phyloP scores from a whole-genome alignment of 1,140 invertebrate genomes.

The Aphelinus certus region DNA sequence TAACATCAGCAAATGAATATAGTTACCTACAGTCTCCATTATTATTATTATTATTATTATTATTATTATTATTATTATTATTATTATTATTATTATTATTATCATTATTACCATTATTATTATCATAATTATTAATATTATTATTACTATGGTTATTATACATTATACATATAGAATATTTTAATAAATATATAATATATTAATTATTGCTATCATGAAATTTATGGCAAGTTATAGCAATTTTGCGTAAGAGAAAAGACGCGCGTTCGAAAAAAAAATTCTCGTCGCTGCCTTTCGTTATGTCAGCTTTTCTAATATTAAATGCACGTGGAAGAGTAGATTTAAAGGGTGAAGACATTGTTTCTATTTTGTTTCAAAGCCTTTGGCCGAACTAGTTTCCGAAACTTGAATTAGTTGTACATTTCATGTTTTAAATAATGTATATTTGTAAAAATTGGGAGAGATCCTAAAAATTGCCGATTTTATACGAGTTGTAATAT shows the following conservation, averaged over 20 bases:
- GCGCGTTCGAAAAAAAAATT: constrained; percentile 35
- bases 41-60: not conserved
- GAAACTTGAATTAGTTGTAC: too few relatives aligned
- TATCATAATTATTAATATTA: constrained; percentile 1
- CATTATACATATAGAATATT: constrained; percentile 50
- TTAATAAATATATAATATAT: constrained; percentile 50
- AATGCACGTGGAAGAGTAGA: not conserved
- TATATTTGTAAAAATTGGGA: constrained; percentile 36
- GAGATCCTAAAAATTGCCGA: constrained; percentile 27
- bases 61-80: constrained; percentile 49
- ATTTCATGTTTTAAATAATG: not conserved
- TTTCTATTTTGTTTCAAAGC: too few relatives aligned
- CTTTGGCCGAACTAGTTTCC: too few relatives aligned
- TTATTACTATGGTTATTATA: constrained; percentile 50
- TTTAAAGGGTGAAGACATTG: too few relatives aligned
- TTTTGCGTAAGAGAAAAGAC: constrained; percentile 47
- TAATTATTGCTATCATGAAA: constrained; percentile 49
- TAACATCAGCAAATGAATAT: constrained; percentile 40
- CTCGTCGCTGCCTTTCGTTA: constrained; percentile 31
- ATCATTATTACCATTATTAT: constrained; percentile 28
- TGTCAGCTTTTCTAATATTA: too few relatives aligned
- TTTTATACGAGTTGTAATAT: constrained; percentile 34
- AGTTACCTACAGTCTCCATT: constrained; percentile 50
- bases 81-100: constrained; percentile 48
- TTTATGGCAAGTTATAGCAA: constrained; percentile 61